Percentiles rank a stretch among this genome's conserved stretches.
These are phyloP conservation scores for Zaprionus gabonicus DNA, from an alignment of 1,140 invertebrate species.

Conservation along the genomic window DNA sequence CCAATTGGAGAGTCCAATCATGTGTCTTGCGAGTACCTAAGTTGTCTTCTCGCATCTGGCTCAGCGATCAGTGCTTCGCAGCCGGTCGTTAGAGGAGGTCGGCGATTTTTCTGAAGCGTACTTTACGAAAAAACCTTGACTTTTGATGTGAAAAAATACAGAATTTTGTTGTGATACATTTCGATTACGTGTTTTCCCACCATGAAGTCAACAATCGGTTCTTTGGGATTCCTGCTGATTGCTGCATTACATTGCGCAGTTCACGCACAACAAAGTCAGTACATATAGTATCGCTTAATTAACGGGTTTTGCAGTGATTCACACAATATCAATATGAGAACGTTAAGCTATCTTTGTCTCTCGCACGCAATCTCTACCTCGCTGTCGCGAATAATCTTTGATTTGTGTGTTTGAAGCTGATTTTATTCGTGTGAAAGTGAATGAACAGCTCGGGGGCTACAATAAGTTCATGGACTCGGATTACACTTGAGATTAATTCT, in stretches of 20 bases:
- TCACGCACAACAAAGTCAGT: conserved; percentile 68
- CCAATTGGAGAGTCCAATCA: background rate
- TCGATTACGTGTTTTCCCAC: conserved; percentile 21
- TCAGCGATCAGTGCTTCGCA: conserved; percentile 14
- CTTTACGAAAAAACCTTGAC: background rate
- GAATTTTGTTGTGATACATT: background rate
- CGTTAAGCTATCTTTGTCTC: conserved; percentile 39
- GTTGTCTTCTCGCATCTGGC: conserved; percentile 3
- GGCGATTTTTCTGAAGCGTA: background rate
- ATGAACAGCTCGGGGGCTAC: conserved; percentile 16
- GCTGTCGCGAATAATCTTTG: conserved; percentile 15
- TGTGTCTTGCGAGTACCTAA: background rate
- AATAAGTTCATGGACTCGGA: conserved; percentile 7
- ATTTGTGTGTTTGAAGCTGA: conserved; percentile 8
- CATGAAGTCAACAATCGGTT: conserved; percentile 46
- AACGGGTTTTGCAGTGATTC: conserved; percentile 45
- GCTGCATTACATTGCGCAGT: conserved; percentile 39
- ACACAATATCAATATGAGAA: conserved; percentile 10
- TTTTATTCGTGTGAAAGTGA: conserved; percentile 11
- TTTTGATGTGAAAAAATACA: conserved; percentile 1
- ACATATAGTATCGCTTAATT: conserved; percentile 10
- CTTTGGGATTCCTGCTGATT: conserved; percentile 42
- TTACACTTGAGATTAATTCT: background rate
- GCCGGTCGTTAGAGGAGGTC: background rate
- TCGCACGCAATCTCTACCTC: background rate